Conservation (phyloP, 2,797 vertebrate genomes). For the Lutjanus argentimaculatus region DNA sequence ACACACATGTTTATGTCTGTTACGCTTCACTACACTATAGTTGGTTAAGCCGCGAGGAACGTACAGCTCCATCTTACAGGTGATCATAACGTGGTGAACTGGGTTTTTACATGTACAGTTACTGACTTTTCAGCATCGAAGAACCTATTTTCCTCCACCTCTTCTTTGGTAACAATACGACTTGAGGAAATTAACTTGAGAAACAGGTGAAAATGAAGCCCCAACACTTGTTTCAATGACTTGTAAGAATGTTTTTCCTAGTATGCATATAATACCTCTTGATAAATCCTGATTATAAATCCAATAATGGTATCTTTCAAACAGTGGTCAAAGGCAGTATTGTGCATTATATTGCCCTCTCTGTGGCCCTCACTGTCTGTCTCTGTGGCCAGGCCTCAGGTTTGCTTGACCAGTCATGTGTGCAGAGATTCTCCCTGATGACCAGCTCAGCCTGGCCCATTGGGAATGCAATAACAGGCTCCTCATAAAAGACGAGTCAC, state of each 20-base stretch:
- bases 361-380: constrained; percentile 43
- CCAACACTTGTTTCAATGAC: not conserved
- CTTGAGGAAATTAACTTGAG: not conserved
- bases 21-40: no score
- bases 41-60: no score
- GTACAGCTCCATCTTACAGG: no score
- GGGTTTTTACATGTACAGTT: no score
- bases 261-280: not conserved
- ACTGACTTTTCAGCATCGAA: no score
- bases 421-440: constrained; percentile 71
- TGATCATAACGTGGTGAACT: no score
- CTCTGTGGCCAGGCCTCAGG: constrained; percentile 51
- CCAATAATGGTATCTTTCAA: constrained; percentile 37
- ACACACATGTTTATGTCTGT: no score
- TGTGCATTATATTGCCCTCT: constrained; percentile 66
- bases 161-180: not conserved
- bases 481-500: constrained; percentile 71
- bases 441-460: constrained; percentile 57
- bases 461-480: constrained; percentile 79
- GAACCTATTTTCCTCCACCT: no score
- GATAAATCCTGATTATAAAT: constrained; percentile 37
- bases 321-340: constrained; percentile 63
- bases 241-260: not conserved
- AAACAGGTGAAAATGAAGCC: not conserved
- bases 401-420: constrained; percentile 79